Evolutionary conservation across 2,797 vertebrate genomes (phyloP), one percentile per base, ranked within the genome.

Genomic region (Sebastes aleutianus): DNA sequence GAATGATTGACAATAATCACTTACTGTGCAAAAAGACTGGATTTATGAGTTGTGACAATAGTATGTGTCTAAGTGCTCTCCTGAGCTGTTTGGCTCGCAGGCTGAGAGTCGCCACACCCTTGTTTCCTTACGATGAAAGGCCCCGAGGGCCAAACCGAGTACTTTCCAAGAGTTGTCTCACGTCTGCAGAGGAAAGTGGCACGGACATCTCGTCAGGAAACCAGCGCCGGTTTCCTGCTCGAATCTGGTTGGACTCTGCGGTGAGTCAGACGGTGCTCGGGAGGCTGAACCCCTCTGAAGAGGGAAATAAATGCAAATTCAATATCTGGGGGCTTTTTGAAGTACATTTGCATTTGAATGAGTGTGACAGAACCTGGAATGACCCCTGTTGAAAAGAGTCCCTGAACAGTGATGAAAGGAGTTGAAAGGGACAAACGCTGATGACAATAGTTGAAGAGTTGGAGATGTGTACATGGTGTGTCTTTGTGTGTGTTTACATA

Each of bases 161-260:
- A 79, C 85, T 90, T 92, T 93, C 91, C 90, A 92, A 87, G 77
- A 92, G 87, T 80, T 91, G 90, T 92, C 91, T 93, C 82, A 87
- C 68, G 91, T 93, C 92, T 93, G 87, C 82, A 83, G 85, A 91
- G 92, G 83, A 93, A 94, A 94, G 89, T 84, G 85, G 87, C 90
- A 88, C 5, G 79, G 93, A 94, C 93, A 88, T 43, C 83, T 92
- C 86, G 90, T 93, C 91, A 92, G 90, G 90, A 94, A 94, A 92
- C 86, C 81, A 86, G 84, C 66, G 3, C 74, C 14, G 80, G 80
- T 86, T 83, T 88, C 72, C 75, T 80, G 87, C 88, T 90, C 43
- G 14, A 89, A 89, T 93, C 87, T 86, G 83, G 82, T 79, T 73
- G 58, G 76, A 88, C 82, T 87, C 82, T 87, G 84, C n/a, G 82